Conservation (phyloP, 2,113 vertebrate genomes). For the Sturnira hondurensis region DNA sequence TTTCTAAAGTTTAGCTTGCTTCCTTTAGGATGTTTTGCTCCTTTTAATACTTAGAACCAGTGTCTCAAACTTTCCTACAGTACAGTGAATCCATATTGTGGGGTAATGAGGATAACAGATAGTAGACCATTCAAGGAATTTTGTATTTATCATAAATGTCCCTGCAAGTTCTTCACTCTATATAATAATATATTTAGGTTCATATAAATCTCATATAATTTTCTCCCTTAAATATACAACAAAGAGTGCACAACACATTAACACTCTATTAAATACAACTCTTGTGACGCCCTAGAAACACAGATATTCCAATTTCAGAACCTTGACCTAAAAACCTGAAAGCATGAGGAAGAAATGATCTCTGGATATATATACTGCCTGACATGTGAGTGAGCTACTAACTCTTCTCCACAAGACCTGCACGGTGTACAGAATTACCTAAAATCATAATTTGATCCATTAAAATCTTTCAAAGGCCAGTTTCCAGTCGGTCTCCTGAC, state of each 20-base stretch:
- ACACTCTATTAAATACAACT: not conserved
- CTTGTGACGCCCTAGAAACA: not conserved
- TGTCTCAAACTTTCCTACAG: not conserved
- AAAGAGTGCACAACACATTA: not conserved
- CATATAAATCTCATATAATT: not conserved
- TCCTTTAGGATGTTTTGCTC: not conserved
- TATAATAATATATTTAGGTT: not conserved
- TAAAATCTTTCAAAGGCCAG: not conserved
- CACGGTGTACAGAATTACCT: not conserved
- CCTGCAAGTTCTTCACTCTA: not conserved
- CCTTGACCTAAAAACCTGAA: not conserved
- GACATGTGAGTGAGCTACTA: not conserved
- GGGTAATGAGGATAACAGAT: not conserved
- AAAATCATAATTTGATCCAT: not conserved
- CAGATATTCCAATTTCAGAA: not conserved
- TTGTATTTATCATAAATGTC: not conserved
- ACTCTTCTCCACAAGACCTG: not conserved
- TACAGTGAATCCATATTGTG: not conserved
- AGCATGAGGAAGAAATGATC: not conserved
- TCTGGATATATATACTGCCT: not conserved
- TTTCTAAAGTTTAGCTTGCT: not conserved
- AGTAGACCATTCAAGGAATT: not conserved
- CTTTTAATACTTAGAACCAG: not conserved
- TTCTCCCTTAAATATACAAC: not conserved
- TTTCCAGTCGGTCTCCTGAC: not conserved